phyloP scores from a whole-genome alignment of 2,888 invertebrate species.

The Oconnorella tubifera region DNA sequence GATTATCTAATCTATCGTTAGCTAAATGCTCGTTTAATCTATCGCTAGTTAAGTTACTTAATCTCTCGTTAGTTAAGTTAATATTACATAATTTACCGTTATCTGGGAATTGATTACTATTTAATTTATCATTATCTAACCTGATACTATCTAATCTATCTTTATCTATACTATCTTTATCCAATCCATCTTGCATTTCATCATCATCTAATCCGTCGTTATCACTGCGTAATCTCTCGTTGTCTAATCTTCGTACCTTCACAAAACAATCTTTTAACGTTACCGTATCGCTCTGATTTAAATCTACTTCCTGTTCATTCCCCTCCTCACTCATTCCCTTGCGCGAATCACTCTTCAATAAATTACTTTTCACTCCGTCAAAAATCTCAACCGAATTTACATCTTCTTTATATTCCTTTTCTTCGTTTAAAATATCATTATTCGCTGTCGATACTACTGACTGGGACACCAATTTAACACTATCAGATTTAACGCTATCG shows the following conservation, averaged over 20 bases:
- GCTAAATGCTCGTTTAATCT: no score
- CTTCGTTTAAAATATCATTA: no score
- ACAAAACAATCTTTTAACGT: constrained; percentile 18
- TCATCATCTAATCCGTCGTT: not conserved
- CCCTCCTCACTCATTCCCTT: not conserved
- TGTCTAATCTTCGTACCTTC: constrained; percentile 16
- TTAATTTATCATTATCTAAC: not conserved
- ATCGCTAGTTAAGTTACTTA: no score
- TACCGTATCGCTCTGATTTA: not conserved
- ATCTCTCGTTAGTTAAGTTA: no score
- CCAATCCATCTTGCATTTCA: not conserved
- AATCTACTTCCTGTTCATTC: no score
- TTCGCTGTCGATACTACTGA: no score
- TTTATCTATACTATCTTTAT: constrained; percentile 18
- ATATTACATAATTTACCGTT: not conserved
- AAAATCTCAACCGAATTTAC: no score
- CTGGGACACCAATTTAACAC: not conserved
- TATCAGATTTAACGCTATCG: not conserved
- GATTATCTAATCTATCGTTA: no score
- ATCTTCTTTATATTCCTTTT: no score
- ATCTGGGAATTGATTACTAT: no score
- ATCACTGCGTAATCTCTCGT: not conserved
- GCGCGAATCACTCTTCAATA: no score
- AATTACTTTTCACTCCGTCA: no score
- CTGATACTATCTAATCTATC: not conserved